Conservation (phyloP, 2,113 vertebrate genomes). For the Ceyx cyanopectus region DNA sequence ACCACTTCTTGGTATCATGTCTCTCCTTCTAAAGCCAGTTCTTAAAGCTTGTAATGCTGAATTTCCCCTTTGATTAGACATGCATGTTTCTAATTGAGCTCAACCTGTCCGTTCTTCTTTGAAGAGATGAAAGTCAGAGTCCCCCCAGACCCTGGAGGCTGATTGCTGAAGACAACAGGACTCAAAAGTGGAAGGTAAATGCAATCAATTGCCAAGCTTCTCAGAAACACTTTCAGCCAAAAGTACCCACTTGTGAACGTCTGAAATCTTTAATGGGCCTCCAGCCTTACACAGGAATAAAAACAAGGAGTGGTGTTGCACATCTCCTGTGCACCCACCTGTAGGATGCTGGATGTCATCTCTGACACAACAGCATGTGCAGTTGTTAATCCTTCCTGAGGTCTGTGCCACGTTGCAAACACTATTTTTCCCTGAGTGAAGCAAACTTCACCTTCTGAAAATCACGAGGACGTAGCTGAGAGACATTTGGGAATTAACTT, state of each 20-base stretch:
- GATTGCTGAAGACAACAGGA: not conserved
- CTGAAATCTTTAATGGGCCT: not conserved
- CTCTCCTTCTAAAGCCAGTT: not conserved
- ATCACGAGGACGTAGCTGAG: not conserved
- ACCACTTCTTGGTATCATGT: not conserved
- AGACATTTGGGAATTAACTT: not conserved
- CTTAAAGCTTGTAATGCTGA: not conserved
- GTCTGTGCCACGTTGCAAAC: not conserved
- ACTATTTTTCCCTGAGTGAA: not conserved
- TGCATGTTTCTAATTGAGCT: conserved; percentile 1
- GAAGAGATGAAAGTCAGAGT: conserved; percentile 16
- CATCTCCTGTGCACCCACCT: fast-evolving
- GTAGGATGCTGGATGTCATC: not conserved
- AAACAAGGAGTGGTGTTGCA: not conserved
- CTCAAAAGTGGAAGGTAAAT: not conserved
- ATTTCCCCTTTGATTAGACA: not conserved
- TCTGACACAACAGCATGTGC: not conserved
- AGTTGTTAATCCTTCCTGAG: not conserved
- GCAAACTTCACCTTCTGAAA: not conserved
- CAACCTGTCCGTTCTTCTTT: conserved; percentile 21
- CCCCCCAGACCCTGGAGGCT: not conserved
- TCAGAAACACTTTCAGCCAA: not conserved
- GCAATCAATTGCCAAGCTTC: not conserved
- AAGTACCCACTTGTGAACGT: not conserved
- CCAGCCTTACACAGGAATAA: not conserved